Evolutionary conservation across 2,113 vertebrate genomes (phyloP).

Genomic region (Thamnophis sirtalis): DNA sequence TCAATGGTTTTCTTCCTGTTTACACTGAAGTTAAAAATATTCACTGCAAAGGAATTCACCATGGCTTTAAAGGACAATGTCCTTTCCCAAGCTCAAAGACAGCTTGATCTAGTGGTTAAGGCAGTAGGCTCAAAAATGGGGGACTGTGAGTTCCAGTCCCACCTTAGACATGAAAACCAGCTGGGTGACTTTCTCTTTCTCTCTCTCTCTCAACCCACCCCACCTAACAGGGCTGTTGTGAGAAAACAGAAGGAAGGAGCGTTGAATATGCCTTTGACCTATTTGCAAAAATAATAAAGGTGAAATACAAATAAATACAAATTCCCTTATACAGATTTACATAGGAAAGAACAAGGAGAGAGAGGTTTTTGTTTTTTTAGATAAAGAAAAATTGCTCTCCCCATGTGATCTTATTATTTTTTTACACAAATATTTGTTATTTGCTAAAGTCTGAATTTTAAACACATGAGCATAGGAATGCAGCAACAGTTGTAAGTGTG

Average conservation of each 20-base stretch:
- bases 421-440: constrained; percentile 46
- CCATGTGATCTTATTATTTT: constrained; percentile 22
- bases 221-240: not conserved
- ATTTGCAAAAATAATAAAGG: not conserved
- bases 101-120: not conserved
- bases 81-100: not conserved
- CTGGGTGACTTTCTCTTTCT: not conserved
- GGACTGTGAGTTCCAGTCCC: not conserved
- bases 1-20: not conserved
- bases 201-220: not conserved
- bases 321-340: not conserved
- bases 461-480: not conserved
- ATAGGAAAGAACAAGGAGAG: not conserved
- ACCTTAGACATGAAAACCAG: not conserved
- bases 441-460: not conserved
- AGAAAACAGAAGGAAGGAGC: not conserved
- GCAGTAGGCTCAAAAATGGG: not conserved
- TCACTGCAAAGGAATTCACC: not conserved
- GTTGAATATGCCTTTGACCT: not conserved
- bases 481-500: not conserved
- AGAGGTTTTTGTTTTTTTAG: not conserved
- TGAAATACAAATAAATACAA: not conserved
- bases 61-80: not conserved
- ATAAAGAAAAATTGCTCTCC: not conserved
- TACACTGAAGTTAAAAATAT: not conserved